A percentile compares a stretch with the other conserved stretches of the same genome.
Evolutionary conservation across 2,888 invertebrate species (phyloP).

Genomic region (Microctonus hyperodae): DNA sequence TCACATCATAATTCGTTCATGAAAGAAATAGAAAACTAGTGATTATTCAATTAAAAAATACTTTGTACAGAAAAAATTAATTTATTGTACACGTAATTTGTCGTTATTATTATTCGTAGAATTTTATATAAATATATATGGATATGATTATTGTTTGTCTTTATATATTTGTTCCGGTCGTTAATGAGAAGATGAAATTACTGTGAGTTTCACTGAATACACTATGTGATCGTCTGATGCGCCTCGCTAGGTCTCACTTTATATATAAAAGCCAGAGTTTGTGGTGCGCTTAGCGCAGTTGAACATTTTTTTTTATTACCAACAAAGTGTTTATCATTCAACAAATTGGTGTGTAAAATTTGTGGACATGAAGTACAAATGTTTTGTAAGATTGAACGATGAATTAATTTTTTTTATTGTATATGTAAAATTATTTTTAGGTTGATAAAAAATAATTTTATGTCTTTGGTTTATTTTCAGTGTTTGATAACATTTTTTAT

Average conservation of each 20-base stretch:
- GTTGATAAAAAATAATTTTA: too few relatives aligned
- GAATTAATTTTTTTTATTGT: too few relatives aligned
- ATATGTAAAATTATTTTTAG: too few relatives aligned
- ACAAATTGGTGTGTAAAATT: neutral
- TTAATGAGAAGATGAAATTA: slow-evolving; percentile 31
- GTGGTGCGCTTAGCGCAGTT: slow-evolving; percentile 40
- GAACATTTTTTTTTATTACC: slow-evolving; percentile 34
- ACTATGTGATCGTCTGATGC: slow-evolving; percentile 40
- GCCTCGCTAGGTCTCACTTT: slow-evolving; percentile 43
- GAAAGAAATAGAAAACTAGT: neutral
- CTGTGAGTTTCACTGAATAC: slow-evolving; percentile 46
- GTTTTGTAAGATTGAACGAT: slow-evolving; percentile 50
- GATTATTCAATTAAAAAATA: neutral
- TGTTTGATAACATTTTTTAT: slow-evolving; percentile 32
- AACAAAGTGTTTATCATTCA: neutral
- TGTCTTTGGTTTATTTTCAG: slow-evolving; percentile 27
- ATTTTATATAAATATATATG: too few relatives aligned
- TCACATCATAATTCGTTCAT: neutral
- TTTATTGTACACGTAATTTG: neutral
- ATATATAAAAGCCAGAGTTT: slow-evolving; percentile 47
- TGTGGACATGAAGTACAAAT: slow-evolving; percentile 43
- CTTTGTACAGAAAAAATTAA: neutral
- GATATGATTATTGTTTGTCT: slow-evolving; percentile 13
- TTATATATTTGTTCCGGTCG: slow-evolving; percentile 29
- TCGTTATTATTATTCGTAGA: neutral